Conservation (phyloP, 2,113 vertebrate genomes). For the Camelus dromedarius region DNA sequence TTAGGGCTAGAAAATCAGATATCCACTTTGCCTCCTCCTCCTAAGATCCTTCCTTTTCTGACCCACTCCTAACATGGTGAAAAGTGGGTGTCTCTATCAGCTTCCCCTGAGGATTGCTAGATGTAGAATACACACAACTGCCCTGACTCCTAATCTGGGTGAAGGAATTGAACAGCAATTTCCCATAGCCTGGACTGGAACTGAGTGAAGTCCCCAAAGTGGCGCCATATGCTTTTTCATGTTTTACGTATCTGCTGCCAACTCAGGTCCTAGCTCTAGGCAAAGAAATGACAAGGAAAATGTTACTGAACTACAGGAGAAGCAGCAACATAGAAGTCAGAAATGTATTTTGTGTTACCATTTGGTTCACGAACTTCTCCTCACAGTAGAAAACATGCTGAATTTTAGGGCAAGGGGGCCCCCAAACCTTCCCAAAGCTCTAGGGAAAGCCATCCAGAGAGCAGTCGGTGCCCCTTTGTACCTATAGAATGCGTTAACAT, state of each 20-base stretch:
- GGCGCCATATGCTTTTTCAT: background rate
- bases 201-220: background rate
- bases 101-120: background rate
- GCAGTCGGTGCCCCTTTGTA: background rate
- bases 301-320: background rate
- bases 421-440: background rate
- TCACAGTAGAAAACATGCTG: background rate
- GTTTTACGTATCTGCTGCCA: background rate
- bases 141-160: background rate
- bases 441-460: background rate
- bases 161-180: background rate
- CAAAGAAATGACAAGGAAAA: background rate
- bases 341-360: background rate
- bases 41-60: background rate
- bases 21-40: background rate
- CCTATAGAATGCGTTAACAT: background rate
- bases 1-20: background rate
- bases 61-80: background rate
- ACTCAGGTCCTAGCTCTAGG: background rate
- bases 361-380: background rate
- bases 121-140: accelerated
- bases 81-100: background rate
- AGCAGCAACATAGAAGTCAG: background rate
- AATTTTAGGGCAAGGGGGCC: background rate
- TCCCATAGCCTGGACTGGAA: background rate